Conservation (phyloP, 2,113 vertebrate genomes). For the Heterotis niloticus region DNA sequence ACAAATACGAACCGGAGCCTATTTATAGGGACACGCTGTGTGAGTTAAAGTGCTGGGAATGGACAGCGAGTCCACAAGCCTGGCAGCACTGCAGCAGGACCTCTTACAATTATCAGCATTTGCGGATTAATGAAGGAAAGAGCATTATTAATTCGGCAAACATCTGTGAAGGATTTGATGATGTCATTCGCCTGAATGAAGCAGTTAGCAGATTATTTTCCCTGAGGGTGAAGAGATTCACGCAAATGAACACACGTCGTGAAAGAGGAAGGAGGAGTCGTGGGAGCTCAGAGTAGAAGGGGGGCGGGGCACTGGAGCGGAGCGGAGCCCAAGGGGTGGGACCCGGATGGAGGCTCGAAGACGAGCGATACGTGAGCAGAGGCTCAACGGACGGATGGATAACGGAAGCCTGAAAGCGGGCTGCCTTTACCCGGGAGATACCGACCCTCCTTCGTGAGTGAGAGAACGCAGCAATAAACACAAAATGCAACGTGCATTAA, state of each 20-base stretch:
- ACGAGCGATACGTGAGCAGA: neutral
- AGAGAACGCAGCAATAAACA: neutral
- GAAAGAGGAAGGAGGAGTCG: neutral
- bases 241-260: slow-evolving; percentile 58
- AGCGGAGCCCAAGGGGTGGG: neutral
- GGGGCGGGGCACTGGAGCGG: slow-evolving; percentile 4
- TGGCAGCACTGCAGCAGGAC: slow-evolving; percentile 34
- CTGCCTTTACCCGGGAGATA: neutral
- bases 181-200: slow-evolving; percentile 70
- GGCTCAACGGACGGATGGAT: neutral
- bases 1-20: neutral
- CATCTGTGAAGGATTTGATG: slow-evolving; percentile 63
- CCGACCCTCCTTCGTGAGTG: neutral
- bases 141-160: slow-evolving; percentile 68
- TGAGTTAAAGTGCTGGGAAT: slow-evolving; percentile 13
- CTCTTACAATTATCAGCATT: slow-evolving; percentile 57
- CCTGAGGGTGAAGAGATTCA: slow-evolving; percentile 57
- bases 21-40: slow-evolving; percentile 12
- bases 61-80: slow-evolving; percentile 23
- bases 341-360: neutral
- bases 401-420: neutral
- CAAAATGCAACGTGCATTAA: neutral
- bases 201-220: slow-evolving; percentile 61
- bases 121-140: slow-evolving; percentile 68
- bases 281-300: slow-evolving; percentile 36